A percentile compares a stretch with the other conserved stretches of the same genome.
Conservation (phyloP, 2,113 vertebrate species). For the Dipodomys ordii region DNA sequence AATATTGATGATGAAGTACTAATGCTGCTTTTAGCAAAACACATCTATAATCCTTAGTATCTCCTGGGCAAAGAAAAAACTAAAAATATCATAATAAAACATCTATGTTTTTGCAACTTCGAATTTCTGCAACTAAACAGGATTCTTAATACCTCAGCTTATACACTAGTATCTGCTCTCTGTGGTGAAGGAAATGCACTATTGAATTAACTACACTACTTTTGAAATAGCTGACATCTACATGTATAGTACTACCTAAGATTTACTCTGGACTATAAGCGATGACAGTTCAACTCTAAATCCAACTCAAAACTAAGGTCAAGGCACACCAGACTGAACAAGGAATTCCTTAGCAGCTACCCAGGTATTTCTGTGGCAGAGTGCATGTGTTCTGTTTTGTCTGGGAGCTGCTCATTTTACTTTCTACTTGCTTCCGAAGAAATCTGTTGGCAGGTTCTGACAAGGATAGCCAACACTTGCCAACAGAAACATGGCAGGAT, state of each 20-base stretch:
- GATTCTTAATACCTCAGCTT: background rate
- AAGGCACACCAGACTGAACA: background rate
- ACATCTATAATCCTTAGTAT: background rate
- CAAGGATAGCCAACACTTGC: slow-evolving; percentile 84
- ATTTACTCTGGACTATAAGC: background rate
- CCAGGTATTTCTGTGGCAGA: slow-evolving; percentile 50
- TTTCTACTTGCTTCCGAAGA: slow-evolving; percentile 84
- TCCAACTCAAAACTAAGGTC: background rate
- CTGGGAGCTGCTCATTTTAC: slow-evolving; percentile 84
- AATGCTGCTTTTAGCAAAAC: background rate
- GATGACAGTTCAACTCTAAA: slow-evolving; percentile 40
- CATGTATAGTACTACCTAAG: background rate
- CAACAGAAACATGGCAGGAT: slow-evolving; percentile 89
- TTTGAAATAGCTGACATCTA: background rate
- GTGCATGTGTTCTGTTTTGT: slow-evolving; percentile 82
- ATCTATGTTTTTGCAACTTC: background rate
- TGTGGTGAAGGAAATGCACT: background rate
- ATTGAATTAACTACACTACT: background rate
- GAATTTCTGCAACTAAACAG: background rate
- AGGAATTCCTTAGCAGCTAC: background rate
- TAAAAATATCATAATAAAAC: background rate
- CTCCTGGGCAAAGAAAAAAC: background rate
- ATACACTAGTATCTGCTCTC: background rate
- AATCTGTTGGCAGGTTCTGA: slow-evolving; percentile 87
- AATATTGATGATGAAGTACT: background rate